Evolutionary conservation across 2,888 invertebrate genomes (phyloP).

Genomic region (Hydraecia micacea): DNA sequence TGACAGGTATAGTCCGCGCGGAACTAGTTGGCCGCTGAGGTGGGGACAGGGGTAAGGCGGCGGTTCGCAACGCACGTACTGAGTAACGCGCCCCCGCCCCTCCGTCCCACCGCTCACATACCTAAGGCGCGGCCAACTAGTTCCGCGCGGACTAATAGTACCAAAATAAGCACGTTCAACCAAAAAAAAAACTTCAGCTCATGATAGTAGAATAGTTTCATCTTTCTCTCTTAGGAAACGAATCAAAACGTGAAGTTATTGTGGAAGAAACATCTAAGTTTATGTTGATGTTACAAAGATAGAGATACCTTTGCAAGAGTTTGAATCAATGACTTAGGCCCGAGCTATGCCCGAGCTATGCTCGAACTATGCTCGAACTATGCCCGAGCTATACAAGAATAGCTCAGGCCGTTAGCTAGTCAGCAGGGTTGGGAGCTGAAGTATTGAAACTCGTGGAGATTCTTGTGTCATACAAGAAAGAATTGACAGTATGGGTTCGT

Average conservation of each 20-base stretch:
- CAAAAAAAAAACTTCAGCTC: not conserved
- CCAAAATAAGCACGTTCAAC: not conserved
- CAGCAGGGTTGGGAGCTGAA: not conserved
- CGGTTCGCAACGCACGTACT: too few relatives aligned
- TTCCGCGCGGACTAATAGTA: too few relatives aligned
- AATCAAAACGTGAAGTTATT: not conserved
- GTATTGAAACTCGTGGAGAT: constrained; percentile 2
- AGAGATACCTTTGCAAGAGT: not conserved
- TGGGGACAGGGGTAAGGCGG: too few relatives aligned
- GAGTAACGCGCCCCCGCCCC: too few relatives aligned
- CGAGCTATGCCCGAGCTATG: not conserved
- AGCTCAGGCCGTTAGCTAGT: not conserved
- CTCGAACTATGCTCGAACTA: not conserved
- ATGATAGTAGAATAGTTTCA: not conserved
- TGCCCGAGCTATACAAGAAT: constrained; percentile 3
- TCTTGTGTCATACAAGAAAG: not conserved
- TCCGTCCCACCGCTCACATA: too few relatives aligned
- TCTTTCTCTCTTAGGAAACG: not conserved
- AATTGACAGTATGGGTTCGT: not conserved
- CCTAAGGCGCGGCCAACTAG: too few relatives aligned
- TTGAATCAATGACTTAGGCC: constrained; percentile 11
- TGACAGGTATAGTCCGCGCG: too few relatives aligned
- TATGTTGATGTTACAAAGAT: constrained; percentile 22
- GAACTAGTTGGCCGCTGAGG: too few relatives aligned
- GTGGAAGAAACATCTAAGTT: constrained; percentile 11